Percentiles rank a stretch among this genome's conserved stretches.
These are phyloP conservation scores for Quadriops clusia DNA, from an alignment of 2,888 invertebrate genomes.

Conservation along the genomic window DNA sequence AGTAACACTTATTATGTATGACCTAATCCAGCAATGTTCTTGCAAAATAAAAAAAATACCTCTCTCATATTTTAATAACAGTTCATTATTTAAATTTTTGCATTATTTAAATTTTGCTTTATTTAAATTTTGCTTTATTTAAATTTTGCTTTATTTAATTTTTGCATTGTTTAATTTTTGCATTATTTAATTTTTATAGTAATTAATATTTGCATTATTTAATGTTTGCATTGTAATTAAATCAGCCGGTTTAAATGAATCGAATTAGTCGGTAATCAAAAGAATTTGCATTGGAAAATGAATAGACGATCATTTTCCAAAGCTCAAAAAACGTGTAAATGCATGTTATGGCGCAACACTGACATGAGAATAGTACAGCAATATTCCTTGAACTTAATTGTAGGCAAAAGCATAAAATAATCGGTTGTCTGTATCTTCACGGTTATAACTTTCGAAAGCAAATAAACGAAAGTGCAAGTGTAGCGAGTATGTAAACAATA, in stretches of 20 bases:
- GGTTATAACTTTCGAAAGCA: constrained; percentile 12
- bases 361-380: no score
- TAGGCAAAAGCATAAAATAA: neutral
- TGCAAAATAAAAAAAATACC: constrained; percentile 5
- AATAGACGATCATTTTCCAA: no score
- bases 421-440: constrained; percentile 11
- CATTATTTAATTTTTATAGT: neutral
- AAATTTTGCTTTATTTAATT: no score
- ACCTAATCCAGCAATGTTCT: constrained; percentile 5
- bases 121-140: neutral
- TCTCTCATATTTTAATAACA: neutral
- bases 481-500: constrained; percentile 4
- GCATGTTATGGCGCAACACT: no score
- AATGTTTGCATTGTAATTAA: no score
- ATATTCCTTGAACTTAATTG: neutral
- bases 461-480: constrained; percentile 10
- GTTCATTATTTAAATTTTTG: neutral
- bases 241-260: no score
- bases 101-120: neutral
- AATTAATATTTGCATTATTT: neutral
- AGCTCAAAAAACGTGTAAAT: no score
- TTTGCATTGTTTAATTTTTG: neutral
- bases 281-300: no score
- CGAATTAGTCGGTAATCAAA: no score
- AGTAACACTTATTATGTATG: neutral